phyloP scores from a whole-genome alignment of 2,797 vertebrate genomes.

The Gallirallus australis region DNA sequence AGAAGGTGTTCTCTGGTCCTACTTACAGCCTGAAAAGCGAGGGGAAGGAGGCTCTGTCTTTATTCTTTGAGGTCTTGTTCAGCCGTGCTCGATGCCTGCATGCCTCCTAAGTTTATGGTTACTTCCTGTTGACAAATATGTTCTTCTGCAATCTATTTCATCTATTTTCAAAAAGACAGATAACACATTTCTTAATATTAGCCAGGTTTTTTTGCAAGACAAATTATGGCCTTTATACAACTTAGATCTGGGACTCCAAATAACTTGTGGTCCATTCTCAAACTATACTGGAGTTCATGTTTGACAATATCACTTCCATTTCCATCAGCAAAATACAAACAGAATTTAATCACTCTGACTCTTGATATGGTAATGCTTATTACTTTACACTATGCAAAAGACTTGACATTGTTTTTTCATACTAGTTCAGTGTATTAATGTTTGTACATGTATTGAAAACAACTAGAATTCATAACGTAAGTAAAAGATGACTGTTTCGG shows the following conservation, averaged over 20 bases:
- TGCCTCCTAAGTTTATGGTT: neutral
- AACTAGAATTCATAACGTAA: neutral
- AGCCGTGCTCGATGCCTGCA: fast-evolving
- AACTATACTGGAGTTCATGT: neutral
- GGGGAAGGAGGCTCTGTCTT: neutral
- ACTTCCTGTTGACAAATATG: neutral
- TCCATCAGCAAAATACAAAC: neutral
- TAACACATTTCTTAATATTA: neutral
- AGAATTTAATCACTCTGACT: neutral
- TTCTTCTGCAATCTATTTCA: neutral
- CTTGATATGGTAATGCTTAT: too few relatives aligned
- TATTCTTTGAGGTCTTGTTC: neutral
- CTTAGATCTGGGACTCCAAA: neutral
- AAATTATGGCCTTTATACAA: neutral
- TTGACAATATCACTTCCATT: neutral
- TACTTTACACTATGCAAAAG: neutral
- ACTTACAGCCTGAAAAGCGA: neutral
- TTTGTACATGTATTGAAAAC: neutral
- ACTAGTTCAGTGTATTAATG: neutral
- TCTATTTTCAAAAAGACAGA: neutral
- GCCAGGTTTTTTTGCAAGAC: neutral
- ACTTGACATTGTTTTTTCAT: neutral
- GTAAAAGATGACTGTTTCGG: neutral
- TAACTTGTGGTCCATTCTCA: neutral
- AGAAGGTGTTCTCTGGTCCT: neutral